Evolutionary conservation across 1,140 invertebrate species (phyloP).

Genomic region (Nylanderia fulva): DNA sequence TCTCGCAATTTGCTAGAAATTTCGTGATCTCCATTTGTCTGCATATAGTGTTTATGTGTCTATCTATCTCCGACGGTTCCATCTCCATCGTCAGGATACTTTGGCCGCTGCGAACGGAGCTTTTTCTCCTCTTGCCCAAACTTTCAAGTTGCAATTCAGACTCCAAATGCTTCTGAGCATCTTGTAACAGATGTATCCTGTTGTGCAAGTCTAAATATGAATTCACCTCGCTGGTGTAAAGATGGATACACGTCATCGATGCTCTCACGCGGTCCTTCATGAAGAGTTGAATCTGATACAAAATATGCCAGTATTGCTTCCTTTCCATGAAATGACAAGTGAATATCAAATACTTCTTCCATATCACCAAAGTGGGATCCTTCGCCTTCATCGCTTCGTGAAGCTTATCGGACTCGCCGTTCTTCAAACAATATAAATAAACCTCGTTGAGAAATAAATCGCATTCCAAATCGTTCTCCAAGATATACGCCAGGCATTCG

Average conservation of each 20-base stretch:
- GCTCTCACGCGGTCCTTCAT: slow-evolving; percentile 90
- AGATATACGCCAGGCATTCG: slow-evolving; percentile 88
- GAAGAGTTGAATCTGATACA: slow-evolving; percentile 90
- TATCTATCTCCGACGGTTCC: slow-evolving; percentile 89
- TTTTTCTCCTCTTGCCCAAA: slow-evolving; percentile 81
- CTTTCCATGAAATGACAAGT: slow-evolving; percentile 89
- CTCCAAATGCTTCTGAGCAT: slow-evolving; percentile 89
- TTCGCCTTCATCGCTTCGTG: slow-evolving; percentile 88
- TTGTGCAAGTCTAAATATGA: slow-evolving; percentile 87
- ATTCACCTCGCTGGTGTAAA: slow-evolving; percentile 87
- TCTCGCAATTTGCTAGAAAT: slow-evolving; percentile 88
- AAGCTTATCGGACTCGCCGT: slow-evolving; percentile 87
- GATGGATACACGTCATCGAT: slow-evolving; percentile 90
- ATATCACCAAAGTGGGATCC: slow-evolving; percentile 88
- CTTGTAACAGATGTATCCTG: slow-evolving; percentile 86
- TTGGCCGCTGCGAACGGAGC: slow-evolving; percentile 82
- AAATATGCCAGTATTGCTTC: slow-evolving; percentile 87
- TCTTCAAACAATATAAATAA: slow-evolving; percentile 89
- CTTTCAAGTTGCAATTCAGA: slow-evolving; percentile 81
- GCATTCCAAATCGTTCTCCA: slow-evolving; percentile 88
- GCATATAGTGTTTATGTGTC: slow-evolving; percentile 90
- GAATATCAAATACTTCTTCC: slow-evolving; percentile 89
- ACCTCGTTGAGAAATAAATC: slow-evolving; percentile 91
- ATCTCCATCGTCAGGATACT: slow-evolving; percentile 87
- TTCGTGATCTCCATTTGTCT: slow-evolving; percentile 90